Evolutionary conservation across 2,888 invertebrate species (phyloP).

Genomic region (Lepas anatifera): DNA sequence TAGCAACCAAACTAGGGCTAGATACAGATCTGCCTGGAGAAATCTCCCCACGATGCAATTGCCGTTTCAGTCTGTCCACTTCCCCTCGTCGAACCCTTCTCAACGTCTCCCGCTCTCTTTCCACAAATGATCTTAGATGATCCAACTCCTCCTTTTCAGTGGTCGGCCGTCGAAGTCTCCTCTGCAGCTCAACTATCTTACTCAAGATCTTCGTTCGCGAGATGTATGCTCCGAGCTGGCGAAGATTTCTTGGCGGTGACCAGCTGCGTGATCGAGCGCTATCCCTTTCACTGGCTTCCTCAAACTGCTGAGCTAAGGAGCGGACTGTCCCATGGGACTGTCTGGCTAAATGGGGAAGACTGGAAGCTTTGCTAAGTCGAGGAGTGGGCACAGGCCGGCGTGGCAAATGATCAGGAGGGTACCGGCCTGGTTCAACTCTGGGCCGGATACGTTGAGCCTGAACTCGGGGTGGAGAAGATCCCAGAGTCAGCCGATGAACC

Average conservation of each 20-base stretch:
- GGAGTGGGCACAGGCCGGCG: slow-evolving; percentile 14
- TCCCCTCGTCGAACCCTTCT: neutral
- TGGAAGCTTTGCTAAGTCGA: neutral
- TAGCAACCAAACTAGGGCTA: too few species aligned
- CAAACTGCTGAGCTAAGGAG: slow-evolving; percentile 82
- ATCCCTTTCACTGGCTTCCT: slow-evolving; percentile 29
- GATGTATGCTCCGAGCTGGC: neutral
- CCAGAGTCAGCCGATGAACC: neutral
- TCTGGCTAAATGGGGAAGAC: slow-evolving; percentile 27
- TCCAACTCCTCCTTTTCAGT: neutral
- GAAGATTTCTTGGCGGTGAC: neutral
- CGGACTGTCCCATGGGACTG: slow-evolving; percentile 79
- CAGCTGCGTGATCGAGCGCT: neutral
- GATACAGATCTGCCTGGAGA: too few species aligned
- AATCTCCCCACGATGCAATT: neutral
- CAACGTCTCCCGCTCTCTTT: neutral
- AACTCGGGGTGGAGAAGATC: neutral
- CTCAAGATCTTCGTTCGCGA: neutral
- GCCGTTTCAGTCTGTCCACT: neutral
- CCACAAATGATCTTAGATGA: neutral
- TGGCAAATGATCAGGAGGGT: neutral
- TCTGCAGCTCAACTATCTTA: neutral
- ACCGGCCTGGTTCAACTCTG: neutral
- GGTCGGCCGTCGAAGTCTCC: neutral
- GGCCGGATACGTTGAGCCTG: neutral